These are phyloP conservation scores for Sebastes trivittatus DNA, from an alignment of 2,797 vertebrate genomes.

Conservation along the genomic window DNA sequence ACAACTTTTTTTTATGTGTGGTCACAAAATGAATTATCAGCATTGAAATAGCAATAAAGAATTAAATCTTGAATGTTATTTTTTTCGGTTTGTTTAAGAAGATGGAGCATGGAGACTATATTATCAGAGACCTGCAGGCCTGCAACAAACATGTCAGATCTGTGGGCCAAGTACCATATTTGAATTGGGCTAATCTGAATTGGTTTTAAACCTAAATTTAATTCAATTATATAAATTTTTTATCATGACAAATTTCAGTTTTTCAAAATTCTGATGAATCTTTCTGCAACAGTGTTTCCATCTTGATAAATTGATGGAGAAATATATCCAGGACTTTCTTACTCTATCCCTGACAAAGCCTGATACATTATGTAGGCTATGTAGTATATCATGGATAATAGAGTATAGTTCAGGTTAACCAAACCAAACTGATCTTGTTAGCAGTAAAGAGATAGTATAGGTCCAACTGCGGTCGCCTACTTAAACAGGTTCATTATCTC, in stretches of 20 bases:
- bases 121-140: not conserved
- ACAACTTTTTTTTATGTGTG: not conserved
- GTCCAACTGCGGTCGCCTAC: not conserved
- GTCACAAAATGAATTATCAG: not conserved
- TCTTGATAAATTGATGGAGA: not conserved
- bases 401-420: not conserved
- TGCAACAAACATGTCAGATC: no score
- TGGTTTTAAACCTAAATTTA: no score
- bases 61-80: no score
- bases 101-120: not conserved
- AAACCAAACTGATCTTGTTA: not conserved
- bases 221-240: no score
- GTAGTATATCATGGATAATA: not conserved
- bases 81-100: no score
- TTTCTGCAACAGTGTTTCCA: no score
- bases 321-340: not conserved
- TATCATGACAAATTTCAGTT: no score
- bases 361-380: not conserved
- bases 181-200: no score
- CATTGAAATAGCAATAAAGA: not conserved
- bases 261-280: no score
- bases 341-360: not conserved
- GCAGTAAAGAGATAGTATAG: not conserved
- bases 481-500: not conserved
- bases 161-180: no score